Evolutionary conservation across 2,888 invertebrate species (phyloP).

Genomic region (Apodemia zela): DNA sequence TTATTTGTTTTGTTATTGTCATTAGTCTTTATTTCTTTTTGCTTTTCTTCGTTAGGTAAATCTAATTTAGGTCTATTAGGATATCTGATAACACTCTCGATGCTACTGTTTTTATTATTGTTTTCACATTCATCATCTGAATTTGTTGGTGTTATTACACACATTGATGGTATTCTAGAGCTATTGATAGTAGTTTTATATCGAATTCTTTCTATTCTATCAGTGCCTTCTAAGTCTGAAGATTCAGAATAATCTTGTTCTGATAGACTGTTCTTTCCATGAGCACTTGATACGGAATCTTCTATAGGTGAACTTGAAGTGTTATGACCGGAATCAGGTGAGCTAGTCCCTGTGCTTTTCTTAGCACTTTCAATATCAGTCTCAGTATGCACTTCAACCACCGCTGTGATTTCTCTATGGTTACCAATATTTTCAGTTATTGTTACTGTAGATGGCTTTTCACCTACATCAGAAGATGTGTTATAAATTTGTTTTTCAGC

Average conservation of each 20-base stretch:
- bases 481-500: constrained; percentile 58
- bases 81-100: constrained; percentile 35
- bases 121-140: constrained; percentile 90
- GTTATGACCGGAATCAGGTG: constrained; percentile 90
- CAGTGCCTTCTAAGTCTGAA: constrained; percentile 92
- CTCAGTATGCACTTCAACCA: constrained; percentile 78
- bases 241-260: constrained; percentile 93
- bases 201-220: constrained; percentile 90
- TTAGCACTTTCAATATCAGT: constrained; percentile 70
- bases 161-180: constrained; percentile 94
- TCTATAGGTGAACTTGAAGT: constrained; percentile 90
- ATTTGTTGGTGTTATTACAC: constrained; percentile 92
- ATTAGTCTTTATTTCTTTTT: constrained; percentile 46
- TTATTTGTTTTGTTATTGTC: constrained; percentile 41
- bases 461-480: constrained; percentile 60
- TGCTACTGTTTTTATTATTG: constrained; percentile 53
- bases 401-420: constrained; percentile 78
- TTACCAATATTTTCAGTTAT: constrained; percentile 66
- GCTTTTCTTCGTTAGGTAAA: constrained; percentile 56
- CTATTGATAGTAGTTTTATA: constrained; percentile 93
- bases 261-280: constrained; percentile 84
- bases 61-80: constrained; percentile 63
- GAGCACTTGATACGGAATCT: constrained; percentile 86
- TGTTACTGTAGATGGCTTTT: constrained; percentile 56
- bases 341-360: constrained; percentile 84